Evolutionary conservation across 1,140 invertebrate species (phyloP), one percentile per base, ranked within the genome.

Genomic region (Steinernema khuongi): DNA sequence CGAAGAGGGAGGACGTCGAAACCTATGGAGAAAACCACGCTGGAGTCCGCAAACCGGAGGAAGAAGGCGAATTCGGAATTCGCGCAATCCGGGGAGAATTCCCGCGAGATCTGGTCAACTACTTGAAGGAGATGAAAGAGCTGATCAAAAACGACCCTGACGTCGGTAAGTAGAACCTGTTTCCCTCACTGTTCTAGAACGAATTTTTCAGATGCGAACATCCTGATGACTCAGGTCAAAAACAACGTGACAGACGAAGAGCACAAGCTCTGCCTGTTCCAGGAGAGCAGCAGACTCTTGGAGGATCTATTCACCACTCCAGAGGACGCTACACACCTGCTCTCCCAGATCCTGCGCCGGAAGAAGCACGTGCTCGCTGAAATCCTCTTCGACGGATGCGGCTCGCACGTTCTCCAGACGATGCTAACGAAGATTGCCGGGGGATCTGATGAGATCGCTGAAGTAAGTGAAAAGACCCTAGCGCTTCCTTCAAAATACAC

Each of bases 261-360:
- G 50, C 50, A 60, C 50, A 60, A 60, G 50, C 50, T 60, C 4
- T 60, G 50, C 22, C 22, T 60, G 50, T 60, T 60, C 50, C 50
- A 60, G 50, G 50, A 60, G 22, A 60, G 50, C 50, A 60, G 50
- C 19, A 14, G 50, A 22, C 50, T 60, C 14, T 26, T 60, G 19
- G 50, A 60, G 26, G 50, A 60, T 7, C 50, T 60, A 4, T 60
- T 60, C 22, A 22, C 50, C 19, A 17, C 7, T 14, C 11, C 50
- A 11, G 50, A 60, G 19, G 50, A 60, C 50, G 50, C 50, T 2
- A 60, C 19, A 4, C 22, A 60, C 19, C 50, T 60, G 50, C 50
- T 60, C 4, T 60, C 50, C 19, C 50, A 60, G 50, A 26, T 60
- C 26, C 19, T 60, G 50, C 11, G 50, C 14, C 50, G 50, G 14